A percentile compares a stretch with the other conserved stretches of the same genome.
Evolutionary conservation across 2,113 vertebrate genomes (phyloP).

Genomic region (Neodon shergylaensis): DNA sequence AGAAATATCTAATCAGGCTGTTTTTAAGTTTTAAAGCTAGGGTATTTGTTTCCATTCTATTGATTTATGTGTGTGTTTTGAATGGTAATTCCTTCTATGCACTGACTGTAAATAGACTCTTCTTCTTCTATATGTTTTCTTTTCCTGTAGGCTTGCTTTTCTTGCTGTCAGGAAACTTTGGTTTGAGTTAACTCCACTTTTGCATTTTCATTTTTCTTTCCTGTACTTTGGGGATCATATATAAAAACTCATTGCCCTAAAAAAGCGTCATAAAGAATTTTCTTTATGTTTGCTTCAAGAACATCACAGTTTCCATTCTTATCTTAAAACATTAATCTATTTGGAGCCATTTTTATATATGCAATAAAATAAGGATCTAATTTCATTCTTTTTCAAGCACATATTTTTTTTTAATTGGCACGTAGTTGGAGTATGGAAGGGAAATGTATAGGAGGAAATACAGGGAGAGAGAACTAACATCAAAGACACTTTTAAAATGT

Average conservation of each 20-base stretch:
- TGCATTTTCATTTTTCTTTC: neutral
- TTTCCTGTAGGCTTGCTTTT: neutral
- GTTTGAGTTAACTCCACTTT: no score
- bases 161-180: neutral
- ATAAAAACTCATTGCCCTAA: neutral
- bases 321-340: neutral
- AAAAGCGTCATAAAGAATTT: neutral
- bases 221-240: neutral
- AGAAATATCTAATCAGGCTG: neutral
- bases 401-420: neutral
- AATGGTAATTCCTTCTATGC: neutral
- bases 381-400: neutral
- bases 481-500: neutral
- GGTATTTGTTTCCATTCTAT: neutral
- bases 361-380: neutral
- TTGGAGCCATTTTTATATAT: neutral
- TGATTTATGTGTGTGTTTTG: neutral
- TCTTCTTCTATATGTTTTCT: neutral
- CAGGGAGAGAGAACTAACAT: neutral
- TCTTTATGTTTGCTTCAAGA: neutral
- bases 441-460: neutral
- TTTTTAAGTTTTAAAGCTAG: neutral
- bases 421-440: neutral
- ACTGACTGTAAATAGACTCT: neutral
- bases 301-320: neutral